phyloP scores from a whole-genome alignment of 2,113 vertebrate species.

The Anser brachyrhynchus region DNA sequence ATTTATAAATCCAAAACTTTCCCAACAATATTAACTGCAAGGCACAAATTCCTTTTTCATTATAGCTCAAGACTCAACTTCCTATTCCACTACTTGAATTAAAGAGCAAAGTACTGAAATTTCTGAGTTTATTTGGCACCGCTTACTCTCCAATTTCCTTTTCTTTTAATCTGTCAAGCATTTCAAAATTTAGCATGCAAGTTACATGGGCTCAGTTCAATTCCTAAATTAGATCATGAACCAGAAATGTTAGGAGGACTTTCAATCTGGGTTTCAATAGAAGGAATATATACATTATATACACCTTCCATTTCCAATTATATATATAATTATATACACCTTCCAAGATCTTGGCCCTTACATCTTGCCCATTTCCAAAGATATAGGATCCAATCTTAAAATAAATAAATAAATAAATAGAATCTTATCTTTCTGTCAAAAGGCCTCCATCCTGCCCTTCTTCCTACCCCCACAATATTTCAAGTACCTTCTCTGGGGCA shows the following conservation, averaged over 20 bases:
- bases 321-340: neutral
- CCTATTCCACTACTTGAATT: neutral
- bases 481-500: neutral
- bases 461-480: neutral
- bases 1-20: neutral
- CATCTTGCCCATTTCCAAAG: neutral
- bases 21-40: neutral
- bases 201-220: neutral
- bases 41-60: neutral
- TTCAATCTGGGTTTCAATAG: neutral
- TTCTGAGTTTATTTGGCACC: neutral
- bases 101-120: neutral
- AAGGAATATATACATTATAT: neutral
- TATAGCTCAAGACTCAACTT: constrained; percentile 9
- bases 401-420: neutral
- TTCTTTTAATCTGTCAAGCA: neutral
- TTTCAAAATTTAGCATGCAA: neutral
- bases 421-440: neutral
- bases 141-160: neutral
- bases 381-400: neutral
- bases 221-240: neutral
- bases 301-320: neutral
- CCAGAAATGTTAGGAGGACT: neutral
- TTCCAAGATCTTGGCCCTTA: neutral
- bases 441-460: neutral